Evolutionary conservation across 2,113 vertebrate species (phyloP), one percentile per base, ranked within the genome.

Genomic region (Peucedramus taeniatus): DNA sequence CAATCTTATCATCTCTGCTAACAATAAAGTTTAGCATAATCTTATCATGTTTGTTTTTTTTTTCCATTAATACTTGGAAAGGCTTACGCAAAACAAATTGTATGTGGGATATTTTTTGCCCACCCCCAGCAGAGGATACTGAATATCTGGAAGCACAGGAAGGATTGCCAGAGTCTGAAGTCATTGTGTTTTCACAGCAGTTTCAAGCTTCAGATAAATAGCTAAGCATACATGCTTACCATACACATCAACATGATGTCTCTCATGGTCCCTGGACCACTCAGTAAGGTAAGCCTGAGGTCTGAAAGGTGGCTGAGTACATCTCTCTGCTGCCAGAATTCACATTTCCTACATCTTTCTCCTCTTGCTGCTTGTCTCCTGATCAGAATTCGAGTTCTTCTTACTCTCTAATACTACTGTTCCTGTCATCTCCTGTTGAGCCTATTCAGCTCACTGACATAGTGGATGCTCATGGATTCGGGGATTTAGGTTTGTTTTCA

Each of bases 121-220:
- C 88, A 93, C 91, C 72, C 90, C 87, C 91, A 60, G 79, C 0
- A 2, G 74, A 72, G 83, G 54, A 44, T 60, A 87, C 51, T 12
- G 54, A 64, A 15, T 93, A 85, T 84, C 71, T 64, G 63, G 47
- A 88, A 35, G 68, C 72, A 53, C 44, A 33, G 82, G 72, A 93
- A 68, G 83, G 79, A 83, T 64, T 86, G 94, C 83, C 79, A 87
- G 89, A 44, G 75, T 44, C 33, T 90, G 90, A 96, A 93, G 90
- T 93, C 63, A 78, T 83, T 18, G 0, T 39, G 51, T 91, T 97
- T 96, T 92, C 87, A 87, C 71, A 85, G 83, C 53, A 44, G 42
- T 94, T 96, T 97, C 89, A 94, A 70, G 87, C 93, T 95, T 95
- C 96, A 96, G 72, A 89, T 53, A 94, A 84, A 84, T 51, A 85